Percentiles rank a stretch among this genome's conserved stretches.
Conservation (phyloP, 2,113 vertebrate species). For the Probosciger aterrimus region DNA sequence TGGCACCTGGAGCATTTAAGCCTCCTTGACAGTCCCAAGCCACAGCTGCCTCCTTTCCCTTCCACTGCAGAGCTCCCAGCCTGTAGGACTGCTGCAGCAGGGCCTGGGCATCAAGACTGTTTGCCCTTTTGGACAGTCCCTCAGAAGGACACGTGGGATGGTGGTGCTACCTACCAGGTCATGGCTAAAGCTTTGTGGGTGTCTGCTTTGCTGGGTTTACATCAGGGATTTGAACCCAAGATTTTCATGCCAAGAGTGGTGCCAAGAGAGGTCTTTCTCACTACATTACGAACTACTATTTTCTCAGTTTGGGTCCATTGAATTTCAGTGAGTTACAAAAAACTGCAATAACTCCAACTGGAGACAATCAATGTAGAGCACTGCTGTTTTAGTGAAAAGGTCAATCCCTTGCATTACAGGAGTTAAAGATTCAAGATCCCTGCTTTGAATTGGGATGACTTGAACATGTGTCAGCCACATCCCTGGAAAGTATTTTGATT, state of each 20-base stretch:
- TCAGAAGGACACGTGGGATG: background rate
- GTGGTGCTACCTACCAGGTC: background rate
- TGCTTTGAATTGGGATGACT: background rate
- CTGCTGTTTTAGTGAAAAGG: background rate
- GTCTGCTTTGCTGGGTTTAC: background rate
- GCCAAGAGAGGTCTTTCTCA: background rate
- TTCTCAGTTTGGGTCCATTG: background rate
- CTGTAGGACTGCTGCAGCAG: background rate
- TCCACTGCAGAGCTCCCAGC: rapidly evolving
- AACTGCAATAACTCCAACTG: background rate
- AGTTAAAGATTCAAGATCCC: background rate
- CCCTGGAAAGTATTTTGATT: background rate
- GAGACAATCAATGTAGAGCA: background rate
- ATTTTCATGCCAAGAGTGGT: background rate
- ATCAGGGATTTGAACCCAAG: background rate
- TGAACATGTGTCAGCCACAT: background rate
- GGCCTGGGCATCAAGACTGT: background rate
- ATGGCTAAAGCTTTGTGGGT: background rate
- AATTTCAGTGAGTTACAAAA: background rate
- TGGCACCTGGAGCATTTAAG: background rate
- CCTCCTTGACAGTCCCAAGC: background rate
- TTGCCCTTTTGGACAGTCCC: background rate
- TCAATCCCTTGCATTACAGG: background rate
- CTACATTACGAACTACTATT: background rate
- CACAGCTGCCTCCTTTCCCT: background rate